Percentiles rank a stretch among this genome's conserved stretches.
Evolutionary conservation across 2,797 vertebrate species (phyloP).

Genomic region (Clarias pachynema): DNA sequence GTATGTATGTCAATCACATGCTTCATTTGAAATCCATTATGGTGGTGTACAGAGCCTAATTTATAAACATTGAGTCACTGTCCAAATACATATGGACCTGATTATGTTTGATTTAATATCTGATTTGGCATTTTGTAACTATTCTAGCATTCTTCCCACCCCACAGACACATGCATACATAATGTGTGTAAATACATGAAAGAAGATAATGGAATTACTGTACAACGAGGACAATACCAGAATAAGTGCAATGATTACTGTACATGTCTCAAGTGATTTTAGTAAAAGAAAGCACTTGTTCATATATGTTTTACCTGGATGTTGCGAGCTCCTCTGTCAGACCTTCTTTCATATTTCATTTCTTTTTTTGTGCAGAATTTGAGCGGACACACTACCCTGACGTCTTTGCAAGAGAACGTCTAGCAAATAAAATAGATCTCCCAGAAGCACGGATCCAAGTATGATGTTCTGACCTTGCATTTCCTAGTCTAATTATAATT

Average conservation of each 20-base stretch:
- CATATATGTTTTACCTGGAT: not conserved
- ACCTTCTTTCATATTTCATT: not conserved
- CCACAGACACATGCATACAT: not conserved
- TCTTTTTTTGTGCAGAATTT: conserved; percentile 73
- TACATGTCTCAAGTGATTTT: not conserved
- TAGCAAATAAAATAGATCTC: conserved; percentile 86
- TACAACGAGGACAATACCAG: not conserved
- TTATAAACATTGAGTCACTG: too few species aligned
- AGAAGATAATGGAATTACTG: not conserved
- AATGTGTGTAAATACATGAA: not conserved
- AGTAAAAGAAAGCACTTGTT: not conserved
- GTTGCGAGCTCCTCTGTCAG: not conserved
- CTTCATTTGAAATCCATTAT: too few species aligned
- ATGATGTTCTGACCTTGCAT: conserved; percentile 9
- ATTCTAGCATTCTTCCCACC: too few species aligned
- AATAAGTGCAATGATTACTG: not conserved
- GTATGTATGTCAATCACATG: too few species aligned
- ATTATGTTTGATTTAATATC: too few species aligned
- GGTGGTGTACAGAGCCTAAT: too few species aligned
- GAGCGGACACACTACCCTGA: conserved; percentile 87
- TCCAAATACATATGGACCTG: too few species aligned
- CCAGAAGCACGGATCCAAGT: conserved; percentile 87
- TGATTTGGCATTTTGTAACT: too few species aligned
- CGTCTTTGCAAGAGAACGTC: conserved; percentile 83
- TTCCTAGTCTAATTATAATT: not conserved